Percentiles rank a stretch among this genome's conserved stretches.
Evolutionary conservation across 2,113 vertebrate species (phyloP).

Genomic region (Thoracochromis brauschi): DNA sequence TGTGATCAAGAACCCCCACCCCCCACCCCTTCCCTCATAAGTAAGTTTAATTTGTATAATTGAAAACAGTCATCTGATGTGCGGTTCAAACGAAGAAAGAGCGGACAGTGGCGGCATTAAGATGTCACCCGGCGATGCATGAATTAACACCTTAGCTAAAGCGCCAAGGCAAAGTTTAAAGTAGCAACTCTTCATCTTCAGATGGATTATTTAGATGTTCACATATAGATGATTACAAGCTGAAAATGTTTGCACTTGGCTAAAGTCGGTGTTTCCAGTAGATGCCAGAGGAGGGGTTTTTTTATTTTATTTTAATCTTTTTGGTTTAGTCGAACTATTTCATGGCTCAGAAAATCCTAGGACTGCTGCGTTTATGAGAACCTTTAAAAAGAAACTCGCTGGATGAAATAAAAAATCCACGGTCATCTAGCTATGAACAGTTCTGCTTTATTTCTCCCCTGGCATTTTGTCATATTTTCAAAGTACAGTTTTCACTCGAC

Average conservation of each 20-base stretch:
- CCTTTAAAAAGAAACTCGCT: not conserved
- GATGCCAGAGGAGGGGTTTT: not conserved
- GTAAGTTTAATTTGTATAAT: constrained; percentile 49
- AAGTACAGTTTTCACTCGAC: not conserved
- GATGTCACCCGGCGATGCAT: not conserved
- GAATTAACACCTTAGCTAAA: constrained; percentile 1
- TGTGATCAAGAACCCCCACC: constrained; percentile 15
- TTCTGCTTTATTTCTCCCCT: not conserved
- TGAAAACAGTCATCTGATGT: constrained; percentile 51
- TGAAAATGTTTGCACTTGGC: not conserved
- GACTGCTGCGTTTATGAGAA: not conserved
- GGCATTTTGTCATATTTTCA: not conserved
- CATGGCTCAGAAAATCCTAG: not conserved
- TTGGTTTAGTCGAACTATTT: not conserved
- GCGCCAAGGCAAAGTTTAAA: not conserved
- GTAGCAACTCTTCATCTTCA: not conserved
- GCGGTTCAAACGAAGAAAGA: constrained; percentile 29
- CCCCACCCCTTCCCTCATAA: not conserved
- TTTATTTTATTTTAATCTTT: not conserved
- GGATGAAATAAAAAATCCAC: not conserved
- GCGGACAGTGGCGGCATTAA: not conserved
- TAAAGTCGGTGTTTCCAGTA: not conserved
- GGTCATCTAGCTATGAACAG: not conserved
- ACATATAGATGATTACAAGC: constrained; percentile 9
- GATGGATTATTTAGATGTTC: constrained; percentile 2